phyloP scores from a whole-genome alignment of 2,888 invertebrate genomes.

The Gnatocerus cornutus region DNA sequence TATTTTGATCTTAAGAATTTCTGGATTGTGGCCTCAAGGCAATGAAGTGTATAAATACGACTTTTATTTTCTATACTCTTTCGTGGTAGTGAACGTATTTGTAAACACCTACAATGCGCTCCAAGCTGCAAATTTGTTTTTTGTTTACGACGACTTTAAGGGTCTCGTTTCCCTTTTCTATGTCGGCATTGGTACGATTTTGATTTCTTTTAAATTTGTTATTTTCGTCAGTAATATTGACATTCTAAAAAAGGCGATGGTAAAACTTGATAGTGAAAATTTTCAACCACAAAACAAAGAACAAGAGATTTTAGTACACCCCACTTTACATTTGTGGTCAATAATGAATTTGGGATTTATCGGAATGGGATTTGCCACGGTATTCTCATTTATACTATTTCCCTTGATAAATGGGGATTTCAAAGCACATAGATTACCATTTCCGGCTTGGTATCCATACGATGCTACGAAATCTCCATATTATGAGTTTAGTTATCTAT shows the following conservation, averaged over 20 bases:
- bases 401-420: conserved; percentile 4
- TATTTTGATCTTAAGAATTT: background rate
- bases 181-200: background rate
- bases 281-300: background rate
- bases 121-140: conserved; percentile 15
- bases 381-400: background rate
- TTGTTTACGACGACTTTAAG: conserved; percentile 6
- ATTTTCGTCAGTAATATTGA: conserved; percentile 6
- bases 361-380: background rate
- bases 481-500: conserved; percentile 40
- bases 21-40: conserved; percentile 10
- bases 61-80: conserved; percentile 10
- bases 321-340: background rate
- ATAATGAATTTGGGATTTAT: background rate
- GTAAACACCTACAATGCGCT: conserved; percentile 12
- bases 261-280: background rate
- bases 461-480: conserved; percentile 2
- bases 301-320: background rate
- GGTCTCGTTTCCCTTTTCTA: background rate
- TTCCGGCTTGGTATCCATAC: conserved; percentile 45
- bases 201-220: background rate
- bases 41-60: conserved; percentile 10
- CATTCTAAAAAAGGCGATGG: conserved; percentile 7
- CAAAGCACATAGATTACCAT: conserved; percentile 23
- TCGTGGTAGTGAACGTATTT: conserved; percentile 8